Evolutionary conservation across 2,797 vertebrate species (phyloP).

Genomic region (Danio jaintianensis): DNA sequence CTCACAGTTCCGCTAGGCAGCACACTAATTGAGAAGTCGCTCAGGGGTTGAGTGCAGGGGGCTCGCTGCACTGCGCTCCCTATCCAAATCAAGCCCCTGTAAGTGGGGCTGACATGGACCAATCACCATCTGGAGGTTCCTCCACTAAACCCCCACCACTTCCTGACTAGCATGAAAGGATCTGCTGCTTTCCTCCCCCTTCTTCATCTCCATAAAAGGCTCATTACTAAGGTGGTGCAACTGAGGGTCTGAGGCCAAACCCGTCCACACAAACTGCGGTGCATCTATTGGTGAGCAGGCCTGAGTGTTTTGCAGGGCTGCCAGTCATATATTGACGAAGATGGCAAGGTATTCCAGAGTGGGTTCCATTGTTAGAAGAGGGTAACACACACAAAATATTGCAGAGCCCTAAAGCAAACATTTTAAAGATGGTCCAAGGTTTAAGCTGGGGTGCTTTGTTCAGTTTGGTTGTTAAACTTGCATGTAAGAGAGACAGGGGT

Average conservation of each 20-base stretch:
- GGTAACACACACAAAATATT: constrained; percentile 45
- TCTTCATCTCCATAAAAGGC: constrained; percentile 82
- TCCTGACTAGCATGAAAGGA: constrained; percentile 30
- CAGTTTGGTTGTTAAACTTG: constrained; percentile 32
- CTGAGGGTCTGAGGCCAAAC: constrained; percentile 62
- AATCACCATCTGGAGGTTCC: constrained; percentile 78
- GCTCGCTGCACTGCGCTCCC: constrained; percentile 76
- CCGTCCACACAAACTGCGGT: constrained; percentile 30
- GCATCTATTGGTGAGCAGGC: constrained; percentile 54
- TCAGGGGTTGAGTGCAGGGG: constrained; percentile 80
- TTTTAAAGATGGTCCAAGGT: constrained; percentile 8
- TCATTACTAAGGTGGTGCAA: constrained; percentile 78
- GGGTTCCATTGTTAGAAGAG: constrained; percentile 39
- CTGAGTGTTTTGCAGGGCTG: constrained; percentile 51
- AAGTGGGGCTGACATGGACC: constrained; percentile 84
- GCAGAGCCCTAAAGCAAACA: constrained; percentile 30
- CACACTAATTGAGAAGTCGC: constrained; percentile 89
- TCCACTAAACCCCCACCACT: constrained; percentile 47
- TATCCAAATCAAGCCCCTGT: constrained; percentile 83
- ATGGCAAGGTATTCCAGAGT: constrained; percentile 39
- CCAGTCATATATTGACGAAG: constrained; percentile 39
- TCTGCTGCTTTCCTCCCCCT: constrained; percentile 70
- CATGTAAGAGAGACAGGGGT: not conserved
- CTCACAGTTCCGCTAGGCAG: constrained; percentile 84
- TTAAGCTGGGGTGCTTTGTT: constrained; percentile 23